Evolutionary conservation across 2,888 invertebrate species (phyloP), one percentile per base, ranked within the genome.

Genomic region (Germaria angustata): DNA sequence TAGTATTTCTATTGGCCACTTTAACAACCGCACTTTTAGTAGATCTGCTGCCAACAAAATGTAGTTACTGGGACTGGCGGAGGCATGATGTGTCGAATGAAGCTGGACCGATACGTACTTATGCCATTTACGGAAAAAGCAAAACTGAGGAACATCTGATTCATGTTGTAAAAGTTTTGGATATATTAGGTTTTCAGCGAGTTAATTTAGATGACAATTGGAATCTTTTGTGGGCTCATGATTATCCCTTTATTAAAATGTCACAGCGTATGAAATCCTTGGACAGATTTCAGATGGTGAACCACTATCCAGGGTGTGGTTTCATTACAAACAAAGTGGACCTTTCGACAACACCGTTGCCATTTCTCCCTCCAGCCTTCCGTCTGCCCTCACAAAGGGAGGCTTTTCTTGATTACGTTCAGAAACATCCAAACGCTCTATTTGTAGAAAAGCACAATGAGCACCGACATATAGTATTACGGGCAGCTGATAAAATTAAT

Each of bases 271-370:
- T 96, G 36, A 93, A 92, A 77, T 92, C 92, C 81, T 90, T 98
- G 9, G 93, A 94, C 85, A 91, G 93, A 0, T 92, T 95, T 88
- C 97, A 98, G 89, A 94, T 93, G 90, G 95, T 99, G 0, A 99
- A 99, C 59, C 98, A 99, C 89, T 95, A 98, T 86, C 99, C 99
- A 0, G 99, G 98, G 0, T 96, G 96, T 51, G 98, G 98, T 0
- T 97, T 93, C 88, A 94, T 99, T 65, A 98, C 98, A 0, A 97
- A 96, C 88, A 99, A 99, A 93, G 96, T 95, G 5, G 95, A 95
- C 88, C 92, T 99, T 66, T 97, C 97, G 0, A 96, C 95, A 3
- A 94, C 96, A 0, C 91, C 93, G n/a, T 92, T 96, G 17, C 93
- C 94, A 78, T 96, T 95, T 87, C 95, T 98, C 80, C 99, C 98